phyloP scores from a whole-genome alignment of 2,113 vertebrate species.

The Peromyscus leucopus region DNA sequence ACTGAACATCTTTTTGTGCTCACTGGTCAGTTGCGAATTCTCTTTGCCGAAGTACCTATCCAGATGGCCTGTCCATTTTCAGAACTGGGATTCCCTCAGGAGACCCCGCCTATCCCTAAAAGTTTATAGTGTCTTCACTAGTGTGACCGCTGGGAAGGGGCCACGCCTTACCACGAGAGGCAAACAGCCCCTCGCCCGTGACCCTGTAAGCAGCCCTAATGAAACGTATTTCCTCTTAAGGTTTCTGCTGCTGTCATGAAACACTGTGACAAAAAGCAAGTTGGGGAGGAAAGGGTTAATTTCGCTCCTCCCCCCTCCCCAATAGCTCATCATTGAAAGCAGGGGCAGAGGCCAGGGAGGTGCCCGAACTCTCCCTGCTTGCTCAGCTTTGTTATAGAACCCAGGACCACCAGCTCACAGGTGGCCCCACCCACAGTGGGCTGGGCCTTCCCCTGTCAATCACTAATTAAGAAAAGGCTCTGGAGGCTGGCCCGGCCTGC shows the following conservation, averaged over 20 bases:
- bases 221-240: neutral
- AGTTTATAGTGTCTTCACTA: neutral
- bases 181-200: too few relatives aligned
- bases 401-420: neutral
- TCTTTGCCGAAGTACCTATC: neutral
- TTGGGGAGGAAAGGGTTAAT: neutral
- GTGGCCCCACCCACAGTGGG: neutral
- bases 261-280: neutral
- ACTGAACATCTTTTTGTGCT: neutral
- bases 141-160: neutral
- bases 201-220: neutral
- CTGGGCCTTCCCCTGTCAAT: neutral
- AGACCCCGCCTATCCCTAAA: neutral
- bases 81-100: neutral
- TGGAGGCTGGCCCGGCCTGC: neutral
- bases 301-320: neutral
- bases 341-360: too few relatives aligned
- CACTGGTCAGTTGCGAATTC: neutral
- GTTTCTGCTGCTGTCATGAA: neutral
- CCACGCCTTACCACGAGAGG: too few relatives aligned
- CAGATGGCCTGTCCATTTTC: neutral
- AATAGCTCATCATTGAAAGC: too few relatives aligned
- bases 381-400: neutral
- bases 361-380: too few relatives aligned
- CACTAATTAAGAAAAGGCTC: neutral